Percentiles rank a stretch among this genome's conserved stretches.
These are phyloP conservation scores for Poecilia gillii DNA, from an alignment of 2,797 vertebrate species.

Conservation along the genomic window DNA sequence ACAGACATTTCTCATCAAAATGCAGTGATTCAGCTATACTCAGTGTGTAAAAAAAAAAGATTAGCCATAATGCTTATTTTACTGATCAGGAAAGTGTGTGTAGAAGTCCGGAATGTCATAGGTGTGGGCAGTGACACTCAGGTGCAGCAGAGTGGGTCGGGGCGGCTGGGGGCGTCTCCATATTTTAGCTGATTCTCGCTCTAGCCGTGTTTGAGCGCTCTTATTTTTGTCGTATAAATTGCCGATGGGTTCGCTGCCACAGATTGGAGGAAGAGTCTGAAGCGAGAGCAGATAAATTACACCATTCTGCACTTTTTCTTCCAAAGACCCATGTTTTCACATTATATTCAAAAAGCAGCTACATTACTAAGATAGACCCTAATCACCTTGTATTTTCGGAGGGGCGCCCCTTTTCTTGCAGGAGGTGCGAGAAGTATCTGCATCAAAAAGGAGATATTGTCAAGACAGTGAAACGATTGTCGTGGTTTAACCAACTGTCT, in stretches of 20 bases:
- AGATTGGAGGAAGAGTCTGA: constrained; percentile 90
- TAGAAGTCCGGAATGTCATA: constrained; percentile 80
- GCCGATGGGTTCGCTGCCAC: constrained; percentile 11
- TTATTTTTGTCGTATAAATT: constrained; percentile 49
- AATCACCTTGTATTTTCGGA: constrained; percentile 81
- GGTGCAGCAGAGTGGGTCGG: constrained; percentile 79
- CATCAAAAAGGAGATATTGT: constrained; percentile 4
- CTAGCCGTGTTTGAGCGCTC: constrained; percentile 57
- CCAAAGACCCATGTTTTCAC: not conserved
- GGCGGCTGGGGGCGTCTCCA: constrained; percentile 80
- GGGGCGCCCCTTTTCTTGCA: constrained; percentile 38
- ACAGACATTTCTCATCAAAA: not conserved
- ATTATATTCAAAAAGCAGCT: not conserved
- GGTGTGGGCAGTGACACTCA: constrained; percentile 86
- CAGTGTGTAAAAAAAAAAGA: too few species aligned
- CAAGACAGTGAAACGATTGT: not conserved
- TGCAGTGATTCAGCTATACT: not conserved
- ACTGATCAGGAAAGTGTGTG: constrained; percentile 74
- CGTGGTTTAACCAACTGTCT: not conserved
- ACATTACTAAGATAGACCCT: not conserved
- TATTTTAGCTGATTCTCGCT: constrained; percentile 34
- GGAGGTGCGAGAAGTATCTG: constrained; percentile 52
- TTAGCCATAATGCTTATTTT: constrained; percentile 75
- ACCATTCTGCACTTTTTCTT: not conserved
- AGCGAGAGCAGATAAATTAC: not conserved